phyloP scores from a whole-genome alignment of 1,140 invertebrate species.

The Bombus waltoni region DNA sequence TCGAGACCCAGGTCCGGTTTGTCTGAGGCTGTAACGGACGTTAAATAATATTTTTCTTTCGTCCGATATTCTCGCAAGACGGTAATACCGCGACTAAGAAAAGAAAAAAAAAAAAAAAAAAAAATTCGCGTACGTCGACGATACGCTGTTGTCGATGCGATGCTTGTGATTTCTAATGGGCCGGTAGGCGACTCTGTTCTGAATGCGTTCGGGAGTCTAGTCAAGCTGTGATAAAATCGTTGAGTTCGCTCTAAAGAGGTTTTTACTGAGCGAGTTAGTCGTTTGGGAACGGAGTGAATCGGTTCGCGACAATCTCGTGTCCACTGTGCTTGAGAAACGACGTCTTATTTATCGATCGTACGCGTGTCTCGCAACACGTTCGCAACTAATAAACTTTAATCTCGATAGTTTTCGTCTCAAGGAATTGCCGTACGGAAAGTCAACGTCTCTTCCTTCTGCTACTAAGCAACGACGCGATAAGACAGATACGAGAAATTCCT shows the following conservation, averaged over 20 bases:
- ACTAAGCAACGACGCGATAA: too few species aligned
- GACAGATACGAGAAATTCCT: too few species aligned
- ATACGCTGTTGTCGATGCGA: neutral
- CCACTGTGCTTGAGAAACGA: neutral
- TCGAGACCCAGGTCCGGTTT: slow-evolving; percentile 94
- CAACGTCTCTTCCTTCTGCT: too few species aligned
- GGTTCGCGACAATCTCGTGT: slow-evolving; percentile 2
- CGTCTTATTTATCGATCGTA: too few species aligned
- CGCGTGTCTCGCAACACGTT: too few species aligned
- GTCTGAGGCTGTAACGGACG: slow-evolving; percentile 88
- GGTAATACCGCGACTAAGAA: neutral
- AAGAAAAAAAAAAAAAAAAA: too few species aligned
- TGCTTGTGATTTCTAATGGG: slow-evolving; percentile 5
- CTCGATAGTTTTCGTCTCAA: too few species aligned
- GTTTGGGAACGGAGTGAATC: neutral
- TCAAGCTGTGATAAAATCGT: slow-evolving; percentile 19
- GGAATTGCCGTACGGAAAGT: too few species aligned
- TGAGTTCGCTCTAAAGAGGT: slow-evolving; percentile 24
- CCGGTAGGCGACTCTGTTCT: neutral
- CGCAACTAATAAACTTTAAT: too few species aligned
- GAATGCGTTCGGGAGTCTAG: slow-evolving; percentile 8
- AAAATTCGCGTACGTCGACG: neutral
- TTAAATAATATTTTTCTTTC: neutral
- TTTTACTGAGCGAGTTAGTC: slow-evolving; percentile 20
- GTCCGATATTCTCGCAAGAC: neutral